Base-by-base conservation (phyloP, 2,797 vertebrate genomes). In the Falco naumanni region DNA sequence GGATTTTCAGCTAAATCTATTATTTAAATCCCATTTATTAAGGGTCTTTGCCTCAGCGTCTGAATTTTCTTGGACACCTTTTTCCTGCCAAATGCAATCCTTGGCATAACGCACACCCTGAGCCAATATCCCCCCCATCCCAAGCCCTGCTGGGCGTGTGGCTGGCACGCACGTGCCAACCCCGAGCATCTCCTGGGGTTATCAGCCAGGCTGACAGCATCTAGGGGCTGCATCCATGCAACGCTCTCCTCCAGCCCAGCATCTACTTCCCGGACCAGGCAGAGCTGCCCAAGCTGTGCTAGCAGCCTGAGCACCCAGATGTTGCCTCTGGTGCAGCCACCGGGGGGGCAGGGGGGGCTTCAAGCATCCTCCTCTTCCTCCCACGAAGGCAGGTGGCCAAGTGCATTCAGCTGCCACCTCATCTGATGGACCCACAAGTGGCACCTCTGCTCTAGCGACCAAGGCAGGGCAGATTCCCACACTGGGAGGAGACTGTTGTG, bases 1-100 rank as follows among this genome's bases (percentile, higher is more conserved):
- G 95, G 96, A 96, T 96, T 96, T 96, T 84, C 95, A 78, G 92
- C 76, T 96, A 93, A 96, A 95, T 97, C 94, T 96, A 90, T 96
- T 97, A 96, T 96, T 97, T 93, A 96, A 96, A 96, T 95, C 93
- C 96, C 83, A 22, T 94, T 95, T 95, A 96, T 96, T 85, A 93
- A 97, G 82, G 84, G 83, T 91, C 87, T 97, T 92, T 78, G 33
- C 92, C 94, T 88, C 77, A 7, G 3, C 4, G 47, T 66, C 13
- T 34, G 87, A 84, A 86, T 93, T 90, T 90, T 75, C 83, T 86
- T 54, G 80, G 83, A 79, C 74, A 84, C 65, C 47, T 94, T 92
- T 87, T 76, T 81, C 60, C 83, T 79, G 64, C 50, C 53, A 78
- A 80, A 47, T 26, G 48, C 72, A 68, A 14, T 12, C 5, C 26